Conservation (phyloP, 2,888 invertebrate species). For the Deladenus siricidicola region DNA sequence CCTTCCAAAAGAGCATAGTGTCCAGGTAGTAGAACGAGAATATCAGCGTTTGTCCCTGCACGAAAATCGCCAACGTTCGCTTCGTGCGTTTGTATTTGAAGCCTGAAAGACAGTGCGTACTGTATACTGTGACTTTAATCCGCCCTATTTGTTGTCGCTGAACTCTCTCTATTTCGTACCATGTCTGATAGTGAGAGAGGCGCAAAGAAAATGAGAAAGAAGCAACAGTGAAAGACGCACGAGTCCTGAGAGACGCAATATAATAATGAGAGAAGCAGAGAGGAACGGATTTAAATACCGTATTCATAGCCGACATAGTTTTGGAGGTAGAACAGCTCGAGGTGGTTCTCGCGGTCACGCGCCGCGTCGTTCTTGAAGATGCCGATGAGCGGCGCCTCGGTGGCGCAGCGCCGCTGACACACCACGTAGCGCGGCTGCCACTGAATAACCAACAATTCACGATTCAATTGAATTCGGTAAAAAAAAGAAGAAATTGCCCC, state of each 20-base stretch:
- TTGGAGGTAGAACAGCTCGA: conserved; percentile 27
- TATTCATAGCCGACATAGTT: conserved; percentile 30
- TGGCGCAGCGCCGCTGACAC: conserved; percentile 22
- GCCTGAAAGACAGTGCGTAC: conserved; percentile 14
- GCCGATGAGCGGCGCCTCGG: conserved; percentile 27
- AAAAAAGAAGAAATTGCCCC: not conserved
- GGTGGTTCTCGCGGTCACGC: conserved; percentile 26
- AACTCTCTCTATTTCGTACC: too few relatives aligned
- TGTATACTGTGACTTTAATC: too few relatives aligned
- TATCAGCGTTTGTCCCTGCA: conserved; percentile 23
- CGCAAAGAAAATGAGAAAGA: too few relatives aligned
- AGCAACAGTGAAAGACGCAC: too few relatives aligned
- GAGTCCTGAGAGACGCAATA: too few relatives aligned
- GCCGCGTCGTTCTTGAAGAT: conserved; percentile 25
- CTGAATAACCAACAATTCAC: too few relatives aligned
- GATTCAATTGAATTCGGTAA: conserved; percentile 2
- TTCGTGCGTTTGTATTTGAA: conserved; percentile 24
- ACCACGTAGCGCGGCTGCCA: conserved; percentile 25
- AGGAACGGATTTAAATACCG: conserved; percentile 8
- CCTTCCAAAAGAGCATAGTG: conserved; percentile 29
- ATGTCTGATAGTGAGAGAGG: too few relatives aligned
- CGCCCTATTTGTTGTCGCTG: not conserved
- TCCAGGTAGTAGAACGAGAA: conserved; percentile 23
- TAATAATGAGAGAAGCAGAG: not conserved
- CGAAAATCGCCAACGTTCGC: conserved; percentile 23